Conservation (phyloP, 2,797 vertebrate species). For the Gila robusta region DNA sequence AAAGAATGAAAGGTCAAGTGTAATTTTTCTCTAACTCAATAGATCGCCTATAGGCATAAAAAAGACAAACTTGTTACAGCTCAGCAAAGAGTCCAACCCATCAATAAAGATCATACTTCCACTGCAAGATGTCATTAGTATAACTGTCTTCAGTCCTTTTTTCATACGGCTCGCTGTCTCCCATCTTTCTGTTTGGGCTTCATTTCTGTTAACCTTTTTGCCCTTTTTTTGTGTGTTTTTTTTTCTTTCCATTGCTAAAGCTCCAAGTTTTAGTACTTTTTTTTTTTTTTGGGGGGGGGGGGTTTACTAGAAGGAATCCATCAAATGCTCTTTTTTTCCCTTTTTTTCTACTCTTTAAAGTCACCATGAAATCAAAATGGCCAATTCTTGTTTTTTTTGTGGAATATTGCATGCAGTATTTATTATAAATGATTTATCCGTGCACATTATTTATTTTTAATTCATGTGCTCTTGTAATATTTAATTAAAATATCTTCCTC, state of each 20-base stretch:
- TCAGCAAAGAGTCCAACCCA: constrained; percentile 65
- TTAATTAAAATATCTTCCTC: background rate
- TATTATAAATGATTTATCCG: background rate
- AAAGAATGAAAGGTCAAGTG: constrained; percentile 78
- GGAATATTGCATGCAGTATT: background rate
- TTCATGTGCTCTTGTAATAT: background rate
- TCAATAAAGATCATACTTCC: constrained; percentile 67
- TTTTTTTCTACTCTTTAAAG: background rate
- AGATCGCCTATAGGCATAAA: constrained; percentile 63
- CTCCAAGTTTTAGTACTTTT: background rate
- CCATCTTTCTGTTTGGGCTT: constrained; percentile 14
- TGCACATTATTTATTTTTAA: background rate
- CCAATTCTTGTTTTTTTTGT: background rate
- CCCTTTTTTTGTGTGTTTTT: background rate
- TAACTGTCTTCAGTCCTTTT: constrained; percentile 34
- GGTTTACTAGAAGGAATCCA: background rate
- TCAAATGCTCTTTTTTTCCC: background rate
- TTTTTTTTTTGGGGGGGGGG: no score
- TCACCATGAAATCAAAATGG: background rate
- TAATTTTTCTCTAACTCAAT: constrained; percentile 72
- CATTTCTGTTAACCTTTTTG: background rate
- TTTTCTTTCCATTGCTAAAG: background rate
- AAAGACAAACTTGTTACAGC: constrained; percentile 69
- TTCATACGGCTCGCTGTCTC: background rate
- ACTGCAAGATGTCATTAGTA: constrained; percentile 63